Conservation (phyloP, 1,140 invertebrate species). For the Cecropterus lyciades region DNA sequence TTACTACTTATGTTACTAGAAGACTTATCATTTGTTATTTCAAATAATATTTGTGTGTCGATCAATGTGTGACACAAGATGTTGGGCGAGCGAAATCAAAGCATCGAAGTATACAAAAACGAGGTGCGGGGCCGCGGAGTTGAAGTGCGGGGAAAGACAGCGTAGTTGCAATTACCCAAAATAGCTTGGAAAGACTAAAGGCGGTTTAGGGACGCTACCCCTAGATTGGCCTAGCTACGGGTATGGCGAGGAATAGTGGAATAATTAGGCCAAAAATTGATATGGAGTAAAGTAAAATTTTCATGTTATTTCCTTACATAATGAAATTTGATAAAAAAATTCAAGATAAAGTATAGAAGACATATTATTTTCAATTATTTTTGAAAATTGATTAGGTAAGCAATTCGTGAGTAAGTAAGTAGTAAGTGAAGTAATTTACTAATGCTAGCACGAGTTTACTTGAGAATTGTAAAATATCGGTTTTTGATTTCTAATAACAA, state of each 20-base stretch:
- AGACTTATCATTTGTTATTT: not conserved
- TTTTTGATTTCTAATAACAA: too few relatives aligned
- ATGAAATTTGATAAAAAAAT: too few relatives aligned
- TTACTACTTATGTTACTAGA: not conserved
- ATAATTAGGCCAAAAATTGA: too few relatives aligned
- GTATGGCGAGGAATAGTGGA: not conserved
- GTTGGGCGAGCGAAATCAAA: slow-evolving; percentile 37
- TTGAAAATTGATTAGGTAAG: too few relatives aligned
- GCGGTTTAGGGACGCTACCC: slow-evolving; percentile 26
- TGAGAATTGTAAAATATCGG: too few relatives aligned
- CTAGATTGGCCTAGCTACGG: slow-evolving; percentile 26
- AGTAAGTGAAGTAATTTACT: too few relatives aligned
- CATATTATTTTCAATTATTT: too few relatives aligned
- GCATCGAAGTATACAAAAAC: slow-evolving; percentile 29
- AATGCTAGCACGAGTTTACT: too few relatives aligned
- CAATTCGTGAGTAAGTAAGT: too few relatives aligned
- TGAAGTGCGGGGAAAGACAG: slow-evolving; percentile 28
- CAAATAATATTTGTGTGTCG: not conserved
- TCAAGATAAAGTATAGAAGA: too few relatives aligned
- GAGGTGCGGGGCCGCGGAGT: slow-evolving; percentile 51
- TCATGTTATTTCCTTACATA: too few relatives aligned
- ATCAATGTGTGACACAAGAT: not conserved
- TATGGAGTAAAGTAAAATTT: too few relatives aligned
- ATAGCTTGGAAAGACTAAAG: slow-evolving; percentile 20
- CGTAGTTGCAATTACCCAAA: slow-evolving; percentile 16